Evolutionary conservation across 2,113 vertebrate species (phyloP), one percentile per base, ranked within the genome.

Genomic region (Phyllopteryx taeniolatus): DNA sequence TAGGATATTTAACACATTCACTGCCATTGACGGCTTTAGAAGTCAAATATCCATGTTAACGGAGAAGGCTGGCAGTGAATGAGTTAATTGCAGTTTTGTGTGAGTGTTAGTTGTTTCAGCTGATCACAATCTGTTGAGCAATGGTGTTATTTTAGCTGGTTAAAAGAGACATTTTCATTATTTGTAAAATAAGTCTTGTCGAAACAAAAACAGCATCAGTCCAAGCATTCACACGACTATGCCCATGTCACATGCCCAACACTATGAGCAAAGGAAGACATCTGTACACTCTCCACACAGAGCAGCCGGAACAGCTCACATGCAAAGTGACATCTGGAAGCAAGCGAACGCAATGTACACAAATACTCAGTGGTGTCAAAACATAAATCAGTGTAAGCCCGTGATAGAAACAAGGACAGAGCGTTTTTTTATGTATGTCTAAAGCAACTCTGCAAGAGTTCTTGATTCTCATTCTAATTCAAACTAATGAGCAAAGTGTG

Each of bases 261-360:
- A 51, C 42, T 75, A 33, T 73, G 64, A 75, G 75, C 61, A 75
- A 79, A 75, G 12, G 0, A 79, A 85, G 74, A 63, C 60, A 33
- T 49, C 64, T 66, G 65, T 35, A 67, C 56, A 72, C 64, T 5
- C 12, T 7, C 53, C 27, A 44, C 57, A 6, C 68, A 4, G 17
- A 72, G 60, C 49, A 64, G 39, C 35, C 47, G 43, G 27, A 68
- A n/a, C 68, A 74, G 33, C 49, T 22, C 69, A 59, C 54, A 83
- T 77, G 63, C 73, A 76, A 73, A 49, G 31, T 64, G 63, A 81
- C 78, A 83, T 82, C 79, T 83, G 76, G 75, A 84, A 80, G 7
- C 65, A 70, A 43, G 15, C 20, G 68, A 74, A 75, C 71, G 33
- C 67, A 66, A 14, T 22, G 39, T 59, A 77, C 78, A 79, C 51